Percentiles rank a stretch among this genome's conserved stretches.
phyloP scores from a whole-genome alignment of 2,797 vertebrate species.

The Tamandua tetradactyla region DNA sequence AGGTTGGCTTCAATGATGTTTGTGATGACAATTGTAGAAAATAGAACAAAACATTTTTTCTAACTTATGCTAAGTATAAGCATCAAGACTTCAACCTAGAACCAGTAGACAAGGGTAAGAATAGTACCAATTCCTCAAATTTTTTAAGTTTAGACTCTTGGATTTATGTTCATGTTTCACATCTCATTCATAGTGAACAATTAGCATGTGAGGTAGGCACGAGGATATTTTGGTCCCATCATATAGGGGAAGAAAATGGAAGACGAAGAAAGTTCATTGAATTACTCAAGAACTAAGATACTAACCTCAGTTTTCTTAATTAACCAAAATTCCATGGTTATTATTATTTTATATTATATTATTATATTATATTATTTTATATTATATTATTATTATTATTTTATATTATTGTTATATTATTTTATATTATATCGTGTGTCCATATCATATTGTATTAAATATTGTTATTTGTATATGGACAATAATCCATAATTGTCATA shows the following conservation, averaged over 20 bases:
- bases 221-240: not conserved
- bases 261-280: not conserved
- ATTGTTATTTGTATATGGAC: no score
- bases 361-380: not conserved
- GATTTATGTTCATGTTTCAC: not conserved
- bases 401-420: not conserved
- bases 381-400: no score
- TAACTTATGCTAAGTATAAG: not conserved
- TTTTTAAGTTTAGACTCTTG: not conserved
- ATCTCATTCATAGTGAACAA: not conserved
- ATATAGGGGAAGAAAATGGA: not conserved
- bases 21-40: not conserved
- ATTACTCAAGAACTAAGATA: not conserved
- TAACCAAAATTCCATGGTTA: not conserved
- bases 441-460: not conserved
- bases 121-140: not conserved
- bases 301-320: not conserved
- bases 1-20: not conserved
- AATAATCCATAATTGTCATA: not conserved
- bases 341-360: no score
- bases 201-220: not conserved
- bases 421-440: not conserved
- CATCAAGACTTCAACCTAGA: not conserved
- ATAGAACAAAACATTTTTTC: not conserved
- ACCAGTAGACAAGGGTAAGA: not conserved